Evolutionary conservation across 1,140 invertebrate species (phyloP).

Genomic region (Drosophila pseudoananassae): DNA sequence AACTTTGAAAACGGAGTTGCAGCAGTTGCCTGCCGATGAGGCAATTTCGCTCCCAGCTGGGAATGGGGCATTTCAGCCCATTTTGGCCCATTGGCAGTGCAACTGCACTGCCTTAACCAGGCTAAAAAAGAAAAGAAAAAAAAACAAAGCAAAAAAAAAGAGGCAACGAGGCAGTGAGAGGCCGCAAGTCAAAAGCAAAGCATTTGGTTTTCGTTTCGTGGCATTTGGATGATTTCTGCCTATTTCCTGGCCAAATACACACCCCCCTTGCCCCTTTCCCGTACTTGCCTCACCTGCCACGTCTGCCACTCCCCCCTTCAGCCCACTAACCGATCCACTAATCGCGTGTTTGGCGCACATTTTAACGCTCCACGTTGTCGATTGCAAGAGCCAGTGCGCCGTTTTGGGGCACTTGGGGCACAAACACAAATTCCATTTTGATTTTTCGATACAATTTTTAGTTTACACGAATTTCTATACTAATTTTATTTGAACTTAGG

Average conservation of each 20-base stretch:
- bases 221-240: slow-evolving; percentile 79
- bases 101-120: slow-evolving; percentile 32
- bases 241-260: slow-evolving; percentile 58
- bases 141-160: background rate
- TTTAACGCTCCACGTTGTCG: slow-evolving; percentile 62
- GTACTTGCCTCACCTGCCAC: background rate
- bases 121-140: background rate
- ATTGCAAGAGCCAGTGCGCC: background rate
- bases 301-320: background rate
- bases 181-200: slow-evolving; percentile 39
- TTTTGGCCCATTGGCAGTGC: slow-evolving; percentile 28
- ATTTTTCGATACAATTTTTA: background rate
- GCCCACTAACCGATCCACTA: slow-evolving; percentile 43
- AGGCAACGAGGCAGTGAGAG: slow-evolving; percentile 12
- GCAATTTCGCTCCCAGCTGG: slow-evolving; percentile 49
- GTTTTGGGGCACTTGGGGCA: background rate
- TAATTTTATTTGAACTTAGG: too few species aligned
- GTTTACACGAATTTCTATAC: background rate
- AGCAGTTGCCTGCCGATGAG: slow-evolving; percentile 37
- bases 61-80: background rate
- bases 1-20: slow-evolving; percentile 62
- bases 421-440: background rate
- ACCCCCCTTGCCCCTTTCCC: background rate
- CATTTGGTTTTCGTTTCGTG: slow-evolving; percentile 67
- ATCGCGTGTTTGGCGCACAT: slow-evolving; percentile 76